Conservation (phyloP, 2,113 vertebrate genomes). For the Erythrocercus mccallii region DNA sequence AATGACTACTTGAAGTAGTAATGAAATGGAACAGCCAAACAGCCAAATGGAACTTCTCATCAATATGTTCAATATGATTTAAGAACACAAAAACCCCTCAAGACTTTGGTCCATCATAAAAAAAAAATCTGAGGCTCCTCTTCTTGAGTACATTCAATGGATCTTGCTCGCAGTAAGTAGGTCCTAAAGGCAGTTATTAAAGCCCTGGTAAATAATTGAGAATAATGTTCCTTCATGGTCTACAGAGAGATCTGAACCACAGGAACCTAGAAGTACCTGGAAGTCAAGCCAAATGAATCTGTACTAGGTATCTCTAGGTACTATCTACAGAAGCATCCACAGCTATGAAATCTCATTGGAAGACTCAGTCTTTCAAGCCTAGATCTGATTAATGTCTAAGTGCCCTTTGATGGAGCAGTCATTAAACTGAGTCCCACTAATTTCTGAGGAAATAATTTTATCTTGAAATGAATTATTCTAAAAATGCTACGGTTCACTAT, state of each 20-base stretch:
- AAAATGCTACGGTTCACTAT: background rate
- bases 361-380: background rate
- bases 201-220: background rate
- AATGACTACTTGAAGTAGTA: background rate
- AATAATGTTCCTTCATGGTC: background rate
- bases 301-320: background rate
- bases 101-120: background rate
- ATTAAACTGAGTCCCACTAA: background rate
- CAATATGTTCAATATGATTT: background rate
- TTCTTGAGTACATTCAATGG: background rate
- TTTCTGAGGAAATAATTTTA: background rate
- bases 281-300: background rate
- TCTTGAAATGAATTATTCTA: background rate
- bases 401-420: background rate
- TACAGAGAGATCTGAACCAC: background rate
- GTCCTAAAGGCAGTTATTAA: background rate
- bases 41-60: background rate
- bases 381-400: background rate
- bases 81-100: background rate
- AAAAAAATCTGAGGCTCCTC: background rate
- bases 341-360: background rate
- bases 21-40: too few relatives aligned
- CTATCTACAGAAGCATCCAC: background rate
- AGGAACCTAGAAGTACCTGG: background rate
- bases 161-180: background rate